Percentiles rank a stretch among this genome's conserved stretches.
Evolutionary conservation across 2,797 vertebrate species (phyloP).

Genomic region (Phataginus tetradactyla): DNA sequence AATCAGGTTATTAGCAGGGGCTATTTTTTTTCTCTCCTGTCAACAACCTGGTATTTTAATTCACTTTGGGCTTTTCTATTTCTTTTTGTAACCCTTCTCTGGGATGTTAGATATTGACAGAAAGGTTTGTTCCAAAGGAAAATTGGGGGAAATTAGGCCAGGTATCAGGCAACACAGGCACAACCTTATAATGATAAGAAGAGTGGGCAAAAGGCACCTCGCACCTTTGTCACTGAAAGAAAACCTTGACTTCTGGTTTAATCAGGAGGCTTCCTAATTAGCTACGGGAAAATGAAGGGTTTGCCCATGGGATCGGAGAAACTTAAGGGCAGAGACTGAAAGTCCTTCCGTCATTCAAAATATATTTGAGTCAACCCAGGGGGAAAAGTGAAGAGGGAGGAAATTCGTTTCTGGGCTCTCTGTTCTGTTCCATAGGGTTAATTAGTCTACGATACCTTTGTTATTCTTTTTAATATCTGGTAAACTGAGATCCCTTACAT

Average conservation of each 20-base stretch:
- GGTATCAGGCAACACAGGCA: not conserved
- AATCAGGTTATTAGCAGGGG: conserved; percentile 73
- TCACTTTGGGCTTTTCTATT: conserved; percentile 71
- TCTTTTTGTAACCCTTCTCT: conserved; percentile 39
- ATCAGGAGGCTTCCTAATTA: not conserved
- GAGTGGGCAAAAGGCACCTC: not conserved
- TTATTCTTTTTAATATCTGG: not conserved
- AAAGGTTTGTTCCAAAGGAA: conserved; percentile 60
- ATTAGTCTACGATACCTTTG: not conserved
- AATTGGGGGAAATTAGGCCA: not conserved
- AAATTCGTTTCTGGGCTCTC: not conserved
- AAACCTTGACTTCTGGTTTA: not conserved
- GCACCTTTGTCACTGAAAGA: not conserved
- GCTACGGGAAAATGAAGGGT: not conserved
- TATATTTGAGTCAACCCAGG: not conserved
- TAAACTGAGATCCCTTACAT: not conserved
- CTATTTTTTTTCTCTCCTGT: conserved; percentile 79
- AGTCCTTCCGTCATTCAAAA: conserved; percentile 22
- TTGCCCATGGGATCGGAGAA: not conserved
- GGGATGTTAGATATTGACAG: conserved; percentile 25
- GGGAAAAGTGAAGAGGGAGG: not conserved
- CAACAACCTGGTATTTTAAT: conserved; percentile 79
- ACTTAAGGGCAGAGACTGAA: conserved; percentile 18
- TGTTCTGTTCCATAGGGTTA: not conserved
- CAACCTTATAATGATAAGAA: not conserved